A percentile compares a stretch with the other conserved stretches of the same genome.
These are phyloP conservation scores for Xyrichtys novacula DNA, from an alignment of 2,797 vertebrate genomes.

Conservation along the genomic window DNA sequence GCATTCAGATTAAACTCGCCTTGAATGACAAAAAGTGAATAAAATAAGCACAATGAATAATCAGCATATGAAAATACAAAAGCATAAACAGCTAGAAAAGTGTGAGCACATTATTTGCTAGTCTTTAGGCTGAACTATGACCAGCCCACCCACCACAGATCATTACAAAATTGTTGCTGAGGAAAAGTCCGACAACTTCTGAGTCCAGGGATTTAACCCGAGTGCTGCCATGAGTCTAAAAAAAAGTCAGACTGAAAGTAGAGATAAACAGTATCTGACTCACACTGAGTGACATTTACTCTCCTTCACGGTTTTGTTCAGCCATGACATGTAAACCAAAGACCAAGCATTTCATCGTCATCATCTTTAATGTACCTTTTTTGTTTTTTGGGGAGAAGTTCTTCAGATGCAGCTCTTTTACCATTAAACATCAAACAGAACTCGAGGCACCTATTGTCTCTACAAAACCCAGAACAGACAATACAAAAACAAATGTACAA, in stretches of 20 bases:
- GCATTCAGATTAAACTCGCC: conserved; percentile 52
- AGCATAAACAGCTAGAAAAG: conserved; percentile 72
- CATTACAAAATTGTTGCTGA: conserved; percentile 68
- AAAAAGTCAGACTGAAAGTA: conserved; percentile 41
- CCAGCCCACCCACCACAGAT: conserved; percentile 47
- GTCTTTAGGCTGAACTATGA: conserved; percentile 36
- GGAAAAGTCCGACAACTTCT: conserved; percentile 61
- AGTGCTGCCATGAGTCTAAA: conserved; percentile 42
- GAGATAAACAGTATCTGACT: conserved; percentile 49
- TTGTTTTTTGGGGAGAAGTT: conserved; percentile 25
- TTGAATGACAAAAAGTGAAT: conserved; percentile 35
- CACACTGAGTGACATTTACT: conserved; percentile 23
- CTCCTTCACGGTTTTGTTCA: conserved; percentile 10
- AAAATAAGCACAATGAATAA: conserved; percentile 68
- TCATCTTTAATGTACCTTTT: conserved; percentile 72
- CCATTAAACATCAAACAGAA: conserved; percentile 60
- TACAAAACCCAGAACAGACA: conserved; percentile 71
- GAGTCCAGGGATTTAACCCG: conserved; percentile 53
- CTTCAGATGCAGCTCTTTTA: conserved; percentile 59
- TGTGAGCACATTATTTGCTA: conserved; percentile 63
- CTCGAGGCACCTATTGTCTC: conserved; percentile 74
- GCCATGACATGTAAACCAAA: conserved; percentile 46
- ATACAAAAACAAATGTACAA: conserved; percentile 81
- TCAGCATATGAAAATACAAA: conserved; percentile 78
- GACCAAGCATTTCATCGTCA: conserved; percentile 50